Evolutionary conservation across 1,140 invertebrate species (phyloP).

Genomic region (Paralvinella palmiformis): DNA sequence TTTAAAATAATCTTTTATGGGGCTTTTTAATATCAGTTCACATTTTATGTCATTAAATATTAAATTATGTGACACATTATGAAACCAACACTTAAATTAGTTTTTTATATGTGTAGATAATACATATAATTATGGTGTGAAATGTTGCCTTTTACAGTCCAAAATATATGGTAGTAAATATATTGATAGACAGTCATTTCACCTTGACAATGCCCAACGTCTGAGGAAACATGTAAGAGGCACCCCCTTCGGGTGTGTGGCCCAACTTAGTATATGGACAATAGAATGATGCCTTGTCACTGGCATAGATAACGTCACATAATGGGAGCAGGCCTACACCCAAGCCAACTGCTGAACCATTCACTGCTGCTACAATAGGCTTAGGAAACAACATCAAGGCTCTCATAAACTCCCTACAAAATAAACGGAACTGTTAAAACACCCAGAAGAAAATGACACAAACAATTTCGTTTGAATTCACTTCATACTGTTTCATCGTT

Average conservation of each 20-base stretch:
- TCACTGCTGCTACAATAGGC: slow-evolving; percentile 77
- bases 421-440: not conserved
- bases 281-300: slow-evolving; percentile 74
- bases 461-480: not conserved
- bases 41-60: too few species aligned
- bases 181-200: too few species aligned
- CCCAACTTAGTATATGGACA: slow-evolving; percentile 79
- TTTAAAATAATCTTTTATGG: too few species aligned
- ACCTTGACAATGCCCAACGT: slow-evolving; percentile 73
- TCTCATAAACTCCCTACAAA: slow-evolving; percentile 63
- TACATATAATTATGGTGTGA: too few species aligned
- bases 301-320: slow-evolving; percentile 83
- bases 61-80: too few species aligned
- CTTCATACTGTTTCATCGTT: not conserved
- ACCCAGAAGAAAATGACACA: not conserved
- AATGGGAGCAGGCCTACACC: slow-evolving; percentile 73
- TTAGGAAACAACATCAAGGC: slow-evolving; percentile 84
- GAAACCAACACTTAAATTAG: too few species aligned
- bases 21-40: too few species aligned
- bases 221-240: slow-evolving; percentile 73
- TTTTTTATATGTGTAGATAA: too few species aligned
- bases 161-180: too few species aligned
- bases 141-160: too few species aligned
- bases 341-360: slow-evolving; percentile 89
- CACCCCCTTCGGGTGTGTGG: slow-evolving; percentile 75